Conservation (phyloP, 2,888 invertebrate genomes). For the Polymixis lichenea region DNA sequence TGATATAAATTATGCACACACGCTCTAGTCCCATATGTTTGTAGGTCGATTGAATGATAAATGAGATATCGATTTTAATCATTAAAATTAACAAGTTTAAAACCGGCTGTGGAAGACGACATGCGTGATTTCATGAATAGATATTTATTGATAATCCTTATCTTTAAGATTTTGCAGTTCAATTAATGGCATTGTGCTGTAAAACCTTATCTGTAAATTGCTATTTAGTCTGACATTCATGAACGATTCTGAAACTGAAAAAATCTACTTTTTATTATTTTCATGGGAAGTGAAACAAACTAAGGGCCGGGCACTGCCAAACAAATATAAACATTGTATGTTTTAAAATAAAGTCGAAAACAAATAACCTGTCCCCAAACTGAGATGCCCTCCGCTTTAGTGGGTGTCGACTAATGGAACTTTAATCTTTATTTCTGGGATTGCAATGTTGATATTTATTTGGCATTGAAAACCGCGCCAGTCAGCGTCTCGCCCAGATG, state of each 20-base stretch:
- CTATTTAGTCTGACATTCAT: neutral
- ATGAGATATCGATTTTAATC: slow-evolving; percentile 24
- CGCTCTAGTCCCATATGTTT: slow-evolving; percentile 4
- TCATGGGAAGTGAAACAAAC: no score
- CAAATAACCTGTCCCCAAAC: no score
- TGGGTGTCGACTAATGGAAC: no score
- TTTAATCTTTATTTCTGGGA: no score
- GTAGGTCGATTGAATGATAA: slow-evolving; percentile 36
- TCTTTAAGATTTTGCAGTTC: neutral
- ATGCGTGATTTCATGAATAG: neutral
- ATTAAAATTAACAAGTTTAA: neutral
- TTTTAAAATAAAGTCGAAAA: no score
- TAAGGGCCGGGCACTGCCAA: no score
- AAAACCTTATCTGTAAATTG: slow-evolving; percentile 21
- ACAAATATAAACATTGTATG: no score
- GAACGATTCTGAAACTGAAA: neutral
- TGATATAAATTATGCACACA: slow-evolving; percentile 39
- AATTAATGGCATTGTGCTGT: slow-evolving; percentile 6
- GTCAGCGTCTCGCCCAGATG: no score
- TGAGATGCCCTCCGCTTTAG: no score
- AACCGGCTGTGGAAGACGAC: neutral
- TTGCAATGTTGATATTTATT: no score
- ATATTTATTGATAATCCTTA: neutral
- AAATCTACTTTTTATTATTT: no score
- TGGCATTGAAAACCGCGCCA: no score